Percentiles rank a stretch among this genome's conserved stretches.
Conservation (phyloP, 2,888 invertebrate species). For the Drosophila paramelanica region DNA sequence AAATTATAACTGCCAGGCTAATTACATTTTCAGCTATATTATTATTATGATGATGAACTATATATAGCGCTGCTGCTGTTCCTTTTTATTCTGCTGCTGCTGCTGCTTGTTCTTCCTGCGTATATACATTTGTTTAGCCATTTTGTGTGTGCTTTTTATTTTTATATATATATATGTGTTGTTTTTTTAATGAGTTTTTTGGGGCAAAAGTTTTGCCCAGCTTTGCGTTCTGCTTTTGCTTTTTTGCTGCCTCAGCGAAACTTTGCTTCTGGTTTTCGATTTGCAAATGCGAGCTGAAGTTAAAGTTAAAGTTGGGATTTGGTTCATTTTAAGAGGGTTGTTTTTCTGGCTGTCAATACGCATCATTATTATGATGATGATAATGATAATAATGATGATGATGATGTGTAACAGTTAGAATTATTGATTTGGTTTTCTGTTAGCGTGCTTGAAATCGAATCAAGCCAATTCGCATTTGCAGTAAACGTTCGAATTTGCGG, state of each 20-base stretch:
- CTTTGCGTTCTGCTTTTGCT: slow-evolving; percentile 28
- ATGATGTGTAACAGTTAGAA: slow-evolving; percentile 44
- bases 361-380: slow-evolving; percentile 22
- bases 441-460: slow-evolving; percentile 31
- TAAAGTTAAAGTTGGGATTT: slow-evolving; percentile 15
- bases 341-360: slow-evolving; percentile 42
- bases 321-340: slow-evolving; percentile 33
- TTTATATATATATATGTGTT: slow-evolving; percentile 18
- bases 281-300: slow-evolving; percentile 14
- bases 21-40: slow-evolving; percentile 47
- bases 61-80: slow-evolving; percentile 10
- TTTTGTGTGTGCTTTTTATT: slow-evolving; percentile 11
- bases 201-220: slow-evolving; percentile 42
- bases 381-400: slow-evolving; percentile 21
- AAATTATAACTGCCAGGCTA: slow-evolving; percentile 51
- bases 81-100: neutral
- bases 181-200: slow-evolving; percentile 74
- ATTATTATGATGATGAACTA: slow-evolving; percentile 20
- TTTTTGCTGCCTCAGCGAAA: slow-evolving; percentile 32
- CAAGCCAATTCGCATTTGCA: slow-evolving; percentile 35
- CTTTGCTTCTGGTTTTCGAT: slow-evolving; percentile 33
- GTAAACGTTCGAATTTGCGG: slow-evolving; percentile 12
- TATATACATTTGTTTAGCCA: slow-evolving; percentile 1
- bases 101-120: neutral
- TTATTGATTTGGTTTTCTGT: slow-evolving; percentile 46